Evolutionary conservation across 2,797 vertebrate species (phyloP), one percentile per base, ranked within the genome.

Genomic region (Falco peregrinus): DNA sequence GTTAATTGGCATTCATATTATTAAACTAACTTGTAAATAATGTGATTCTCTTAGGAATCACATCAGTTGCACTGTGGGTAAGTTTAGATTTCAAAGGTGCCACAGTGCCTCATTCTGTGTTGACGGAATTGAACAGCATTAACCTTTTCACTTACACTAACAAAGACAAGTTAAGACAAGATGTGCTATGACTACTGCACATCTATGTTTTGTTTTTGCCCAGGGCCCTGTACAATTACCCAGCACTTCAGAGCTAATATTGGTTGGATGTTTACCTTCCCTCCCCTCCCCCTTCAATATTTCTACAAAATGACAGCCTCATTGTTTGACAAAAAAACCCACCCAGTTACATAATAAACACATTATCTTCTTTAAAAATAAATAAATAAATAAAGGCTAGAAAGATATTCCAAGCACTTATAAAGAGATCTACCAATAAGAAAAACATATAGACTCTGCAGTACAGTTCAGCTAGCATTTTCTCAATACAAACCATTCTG

Each of bases 101-200:
- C 94, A 93, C 84, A 54, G 93, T 96, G 96, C 94, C 85, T 97
- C 90, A 79, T 89, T 97, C 95, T 97, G 90, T 93, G 94, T 96
- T 97, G 98, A 98, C 54, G 11, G 96, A 97, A 96, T 95, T 96
- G 97, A 98, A 94, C 95, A 89, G 94, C 97, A 97, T 98, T 98
- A 98, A 98, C 98, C 98, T 98, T 98, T 98, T 98, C 98, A 98
- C 97, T 97, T 94, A 95, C 95, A 78, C 97, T 98, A 98, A 98
- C 97, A 97, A 97, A 98, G 97, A 98, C 97, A 98, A 98, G 98
- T 98, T 97, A 97, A 98, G 97, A 98, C 97, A 98, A 97, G 97
- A 97, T 95, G 95, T 85, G 93, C 96, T 97, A 88, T 94, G 94
- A 98, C 95, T 97, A 95, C 95, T 95, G 94, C 96, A 97, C 93